Evolutionary conservation across 2,113 vertebrate genomes (phyloP).

Genomic region (Pedionomus torquatus): DNA sequence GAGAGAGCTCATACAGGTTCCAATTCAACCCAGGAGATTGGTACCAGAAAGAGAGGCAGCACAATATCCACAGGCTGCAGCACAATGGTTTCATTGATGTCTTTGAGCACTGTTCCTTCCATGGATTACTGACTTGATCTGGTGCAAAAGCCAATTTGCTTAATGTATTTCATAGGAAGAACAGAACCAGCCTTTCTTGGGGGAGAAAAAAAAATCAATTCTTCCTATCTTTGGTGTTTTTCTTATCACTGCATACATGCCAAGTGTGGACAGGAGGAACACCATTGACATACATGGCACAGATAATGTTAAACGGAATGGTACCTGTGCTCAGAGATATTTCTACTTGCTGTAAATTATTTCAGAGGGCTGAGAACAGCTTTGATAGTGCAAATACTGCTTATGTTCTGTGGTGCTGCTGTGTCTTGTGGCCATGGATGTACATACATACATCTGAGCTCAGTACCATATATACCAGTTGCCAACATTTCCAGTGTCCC

Average conservation of each 20-base stretch:
- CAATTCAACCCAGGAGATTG: constrained; percentile 39
- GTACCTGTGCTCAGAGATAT: not conserved
- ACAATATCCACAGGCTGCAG: not conserved
- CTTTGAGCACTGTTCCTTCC: constrained; percentile 18
- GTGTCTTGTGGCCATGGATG: not conserved
- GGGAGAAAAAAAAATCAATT: not conserved
- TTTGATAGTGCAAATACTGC: not conserved
- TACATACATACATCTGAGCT: not conserved
- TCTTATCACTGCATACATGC: not conserved
- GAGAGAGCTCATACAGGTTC: constrained; percentile 30
- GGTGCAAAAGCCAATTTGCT: not conserved
- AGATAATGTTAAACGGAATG: not conserved
- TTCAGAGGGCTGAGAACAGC: not conserved
- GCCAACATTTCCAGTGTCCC: not conserved
- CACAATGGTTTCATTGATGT: constrained; percentile 50
- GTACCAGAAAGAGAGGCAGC: constrained; percentile 37
- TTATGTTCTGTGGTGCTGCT: not conserved
- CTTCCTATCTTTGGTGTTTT: not conserved
- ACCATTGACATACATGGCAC: not conserved
- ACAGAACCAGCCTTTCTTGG: not conserved
- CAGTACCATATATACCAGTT: not conserved
- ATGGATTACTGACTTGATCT: constrained; percentile 8
- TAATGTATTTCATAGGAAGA: constrained; percentile 7
- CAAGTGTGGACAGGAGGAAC: not conserved
- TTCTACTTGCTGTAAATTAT: not conserved